phyloP scores from a whole-genome alignment of 2,113 vertebrate genomes.

The Hucho hucho region DNA sequence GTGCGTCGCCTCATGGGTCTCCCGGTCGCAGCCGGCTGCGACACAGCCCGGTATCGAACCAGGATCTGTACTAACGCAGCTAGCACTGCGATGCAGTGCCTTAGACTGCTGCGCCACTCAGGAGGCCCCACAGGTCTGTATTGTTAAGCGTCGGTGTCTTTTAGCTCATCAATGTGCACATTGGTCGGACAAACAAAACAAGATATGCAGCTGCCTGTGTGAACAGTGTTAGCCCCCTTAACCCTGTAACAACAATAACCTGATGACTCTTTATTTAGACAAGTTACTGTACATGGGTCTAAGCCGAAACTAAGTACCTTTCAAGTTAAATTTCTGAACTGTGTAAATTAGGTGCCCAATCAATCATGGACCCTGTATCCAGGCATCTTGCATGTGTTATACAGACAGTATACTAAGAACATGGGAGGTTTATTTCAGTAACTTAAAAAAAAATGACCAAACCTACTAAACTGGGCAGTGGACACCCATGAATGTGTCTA shows the following conservation, averaged over 20 bases:
- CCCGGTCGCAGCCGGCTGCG: too few relatives aligned
- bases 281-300: too few relatives aligned
- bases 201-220: slow-evolving; percentile 43
- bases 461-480: neutral
- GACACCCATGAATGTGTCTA: neutral
- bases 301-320: neutral
- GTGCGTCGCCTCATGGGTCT: too few relatives aligned
- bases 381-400: neutral
- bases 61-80: too few relatives aligned
- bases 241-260: too few relatives aligned
- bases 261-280: too few relatives aligned
- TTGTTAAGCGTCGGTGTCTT: slow-evolving; percentile 34
- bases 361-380: neutral
- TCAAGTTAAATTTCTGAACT: neutral
- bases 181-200: slow-evolving; percentile 55
- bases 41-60: too few relatives aligned
- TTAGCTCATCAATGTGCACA: slow-evolving; percentile 35
- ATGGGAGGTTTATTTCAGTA: neutral
- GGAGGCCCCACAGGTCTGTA: slow-evolving; percentile 7
- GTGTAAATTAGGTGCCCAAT: neutral
- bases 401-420: neutral
- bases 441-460: neutral
- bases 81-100: too few relatives aligned
- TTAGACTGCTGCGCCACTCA: too few relatives aligned
- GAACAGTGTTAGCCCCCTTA: slow-evolving; percentile 2